These are phyloP conservation scores for Erebia ligea DNA, from an alignment of 2,888 invertebrate genomes.

Conservation along the genomic window DNA sequence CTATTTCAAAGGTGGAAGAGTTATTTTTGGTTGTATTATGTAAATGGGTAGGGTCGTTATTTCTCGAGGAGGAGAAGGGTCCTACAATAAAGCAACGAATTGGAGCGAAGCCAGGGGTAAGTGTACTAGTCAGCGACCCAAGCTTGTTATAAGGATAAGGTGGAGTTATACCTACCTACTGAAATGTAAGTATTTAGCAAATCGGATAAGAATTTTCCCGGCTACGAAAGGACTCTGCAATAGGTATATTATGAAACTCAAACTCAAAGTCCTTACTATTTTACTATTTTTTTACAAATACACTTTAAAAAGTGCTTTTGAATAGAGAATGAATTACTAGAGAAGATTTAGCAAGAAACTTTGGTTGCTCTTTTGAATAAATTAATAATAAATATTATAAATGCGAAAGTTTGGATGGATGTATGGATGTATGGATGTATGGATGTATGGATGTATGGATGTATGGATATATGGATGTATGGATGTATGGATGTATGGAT, in stretches of 20 bases:
- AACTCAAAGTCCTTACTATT: no score
- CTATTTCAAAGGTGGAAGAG: conserved; percentile 25
- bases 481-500: no score
- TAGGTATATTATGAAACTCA: not conserved
- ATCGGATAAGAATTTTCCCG: not conserved
- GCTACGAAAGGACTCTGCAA: not conserved
- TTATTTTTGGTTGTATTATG: conserved; percentile 23
- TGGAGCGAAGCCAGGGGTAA: conserved; percentile 40
- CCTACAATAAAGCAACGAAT: conserved; percentile 37
- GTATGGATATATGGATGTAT: no score
- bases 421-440: no score
- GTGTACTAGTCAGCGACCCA: conserved; percentile 34
- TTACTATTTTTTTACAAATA: no score
- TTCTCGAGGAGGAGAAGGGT: conserved; percentile 40
- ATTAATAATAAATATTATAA: no score
- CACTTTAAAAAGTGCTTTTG: no score
- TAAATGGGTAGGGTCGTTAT: conserved; percentile 40
- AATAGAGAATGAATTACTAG: no score
- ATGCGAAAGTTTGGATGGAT: no score
- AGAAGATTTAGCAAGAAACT: no score
- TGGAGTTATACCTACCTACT: not conserved
- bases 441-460: no score
- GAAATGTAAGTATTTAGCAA: conserved; percentile 5
- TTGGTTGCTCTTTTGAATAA: no score
- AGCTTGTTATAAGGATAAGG: conserved; percentile 25